Base-by-base conservation (phyloP, 2,797 vertebrate species). In the Euthynnus affinis region DNA sequence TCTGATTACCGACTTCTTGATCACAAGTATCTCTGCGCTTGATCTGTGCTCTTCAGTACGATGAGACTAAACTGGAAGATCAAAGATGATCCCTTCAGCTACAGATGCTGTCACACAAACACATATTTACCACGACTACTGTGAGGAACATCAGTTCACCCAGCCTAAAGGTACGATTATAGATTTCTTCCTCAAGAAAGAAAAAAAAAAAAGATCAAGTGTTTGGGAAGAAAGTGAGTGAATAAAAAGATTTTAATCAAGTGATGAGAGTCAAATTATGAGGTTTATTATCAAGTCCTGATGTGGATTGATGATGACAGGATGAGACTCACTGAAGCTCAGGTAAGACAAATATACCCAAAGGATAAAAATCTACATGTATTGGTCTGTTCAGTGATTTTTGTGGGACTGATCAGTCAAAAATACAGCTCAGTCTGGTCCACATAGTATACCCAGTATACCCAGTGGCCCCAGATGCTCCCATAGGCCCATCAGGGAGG, bases 1-100 rank as follows among this genome's bases (percentile, higher is more conserved):
- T 27, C 22, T 82, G 42, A 74, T 74, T 65, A 14, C 51, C 9
- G 74, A 76, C 71, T 75, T 70, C 49, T 55, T 79, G 22, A 74
- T 75, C 15, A 61, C 46, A 25, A 25, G 63, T 44, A n/a, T 76
- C 44, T 18, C 44, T 48, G 44, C 5, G 17, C 44, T 48, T 49
- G 6, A 49, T 49, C 46, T 42, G 12, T 42, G 40, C 40, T 42
- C 57, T n/a, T 67, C 58, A 73, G 48, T 48, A 55, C 56, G 34
- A 80, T 32, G 62, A 78, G 6, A 48, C 7, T 10, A 64, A 72
- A 57, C 44, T 32, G 20, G 6, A 62, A 48, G 34, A 65, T 48
- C 15, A 49, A 42, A 64, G 22, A 44, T 23, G 37, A 55, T 18
- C 42, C 42, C 42, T 44, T 44, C 42, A 44, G 13, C 13, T 44